phyloP scores from a whole-genome alignment of 2,888 invertebrate genomes.

The Fissipunctia ypsillon region DNA sequence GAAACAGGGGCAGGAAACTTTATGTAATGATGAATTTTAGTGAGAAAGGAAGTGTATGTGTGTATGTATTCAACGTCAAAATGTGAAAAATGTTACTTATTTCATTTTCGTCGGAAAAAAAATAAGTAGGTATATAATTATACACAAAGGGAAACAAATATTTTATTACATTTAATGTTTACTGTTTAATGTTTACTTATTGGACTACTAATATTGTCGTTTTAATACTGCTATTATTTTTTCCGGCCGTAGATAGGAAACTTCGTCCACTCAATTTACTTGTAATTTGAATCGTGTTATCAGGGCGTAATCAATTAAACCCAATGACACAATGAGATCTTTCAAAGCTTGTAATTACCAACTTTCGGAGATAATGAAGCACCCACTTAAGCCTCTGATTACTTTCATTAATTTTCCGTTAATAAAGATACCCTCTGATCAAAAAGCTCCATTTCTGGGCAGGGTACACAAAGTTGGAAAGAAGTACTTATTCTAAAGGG shows the following conservation, averaged over 20 bases:
- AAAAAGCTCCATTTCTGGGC: not conserved
- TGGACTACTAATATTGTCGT: no score
- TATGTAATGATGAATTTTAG: no score
- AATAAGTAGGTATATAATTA: no score
- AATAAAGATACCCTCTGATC: not conserved
- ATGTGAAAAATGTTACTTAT: no score
- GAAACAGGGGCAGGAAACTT: no score
- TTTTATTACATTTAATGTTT: no score
- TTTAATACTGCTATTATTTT: not conserved
- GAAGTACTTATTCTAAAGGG: not conserved
- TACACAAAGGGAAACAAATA: no score
- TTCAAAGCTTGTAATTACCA: conserved; percentile 3
- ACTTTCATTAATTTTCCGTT: conserved; percentile 6
- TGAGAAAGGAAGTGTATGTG: no score
- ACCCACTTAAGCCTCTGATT: conserved; percentile 6
- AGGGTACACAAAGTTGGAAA: not conserved
- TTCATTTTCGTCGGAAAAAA: no score
- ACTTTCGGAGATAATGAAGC: not conserved
- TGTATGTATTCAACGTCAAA: no score
- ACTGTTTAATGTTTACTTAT: no score
- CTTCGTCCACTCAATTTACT: not conserved
- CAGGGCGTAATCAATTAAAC: conserved; percentile 6
- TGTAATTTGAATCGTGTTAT: not conserved
- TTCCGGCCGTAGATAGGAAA: not conserved
- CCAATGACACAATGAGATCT: not conserved